These are phyloP conservation scores for Hucho hucho DNA, from an alignment of 2,113 vertebrate species.

Conservation along the genomic window DNA sequence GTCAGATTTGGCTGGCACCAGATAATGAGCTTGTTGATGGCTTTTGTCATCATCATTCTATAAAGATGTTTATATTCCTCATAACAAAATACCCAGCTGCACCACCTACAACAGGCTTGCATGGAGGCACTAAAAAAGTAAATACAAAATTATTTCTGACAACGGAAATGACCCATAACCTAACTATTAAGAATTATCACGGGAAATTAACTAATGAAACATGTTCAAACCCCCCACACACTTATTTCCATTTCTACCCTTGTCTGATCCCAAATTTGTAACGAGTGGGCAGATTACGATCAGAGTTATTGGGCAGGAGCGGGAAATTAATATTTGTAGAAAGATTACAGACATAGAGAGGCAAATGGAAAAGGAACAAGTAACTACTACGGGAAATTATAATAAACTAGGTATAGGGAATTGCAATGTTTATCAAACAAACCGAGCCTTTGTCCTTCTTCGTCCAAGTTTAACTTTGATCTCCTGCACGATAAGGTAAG, in stretches of 20 bases:
- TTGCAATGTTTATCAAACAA: not conserved
- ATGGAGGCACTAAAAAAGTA: not conserved
- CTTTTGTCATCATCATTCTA: slow-evolving; percentile 20
- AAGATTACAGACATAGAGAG: no score
- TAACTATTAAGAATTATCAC: no score
- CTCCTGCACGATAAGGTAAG: not conserved
- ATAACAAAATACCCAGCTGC: not conserved
- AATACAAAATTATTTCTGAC: not conserved
- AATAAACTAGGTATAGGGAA: not conserved
- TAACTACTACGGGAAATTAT: no score
- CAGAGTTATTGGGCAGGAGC: not conserved
- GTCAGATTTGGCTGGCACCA: slow-evolving; percentile 7
- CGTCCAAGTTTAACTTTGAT: not conserved
- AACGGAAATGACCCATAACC: no score
- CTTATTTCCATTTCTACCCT: no score
- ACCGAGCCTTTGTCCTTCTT: not conserved
- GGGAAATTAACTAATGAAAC: no score
- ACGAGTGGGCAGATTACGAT: no score
- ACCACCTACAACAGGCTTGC: not conserved
- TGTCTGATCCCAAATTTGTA: no score
- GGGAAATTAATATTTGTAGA: not conserved
- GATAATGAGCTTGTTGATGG: slow-evolving; percentile 17
- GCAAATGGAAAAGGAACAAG: no score
- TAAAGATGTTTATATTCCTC: not conserved
- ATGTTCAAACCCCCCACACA: no score